Base-by-base conservation (phyloP, 2,888 invertebrate genomes). In the Pollenia griseotomentosa region DNA sequence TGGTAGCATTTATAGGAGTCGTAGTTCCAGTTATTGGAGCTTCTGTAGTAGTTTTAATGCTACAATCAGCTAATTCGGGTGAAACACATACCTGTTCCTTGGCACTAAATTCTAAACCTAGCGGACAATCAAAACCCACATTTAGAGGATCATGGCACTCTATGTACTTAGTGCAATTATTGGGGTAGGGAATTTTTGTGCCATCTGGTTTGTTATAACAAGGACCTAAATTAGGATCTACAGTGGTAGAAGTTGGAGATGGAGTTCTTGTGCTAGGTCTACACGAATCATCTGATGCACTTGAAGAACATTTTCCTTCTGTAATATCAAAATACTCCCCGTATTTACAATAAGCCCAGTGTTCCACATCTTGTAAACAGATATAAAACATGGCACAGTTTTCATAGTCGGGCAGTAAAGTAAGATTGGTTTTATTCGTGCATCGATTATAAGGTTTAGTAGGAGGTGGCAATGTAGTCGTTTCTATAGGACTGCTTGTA, bases 81-180 rank as follows among this genome's bases (percentile, higher is more conserved):
- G 85, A 86, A 6, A 91, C 90, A 55, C 92, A 92, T n/a, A 89
- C 68, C 55, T 90, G 79, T 2, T 86, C 66, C 0, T 71, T 40
- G 2, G 86, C 89, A 73, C 88, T 91, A 44, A 92, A 95, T 14
- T 94, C 95, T 12, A 94, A 93, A 19, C 94, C 94, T 0, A 94
- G 93, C 11, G 94, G 94, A 63, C 95, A 95, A 19, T 95, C 95
- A 73, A 95, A 95, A 65, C 94, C 94, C 87, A 92, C 92, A 57
- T 90, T 90, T 44, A 92, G 93, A 0, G 91, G 91, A 9, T 82
- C 74, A 0, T 78, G 82, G 70, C 92, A 92, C 0, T 87, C 74
- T 6, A 91, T 89, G 61, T 86, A 86, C 74, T 91, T 91, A 0
- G 85, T 88, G 51, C 92, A 92, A 57, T 90, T 88, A 59, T 89